phyloP scores from a whole-genome alignment of 1,140 invertebrate genomes.

The Orussus abietinus region DNA sequence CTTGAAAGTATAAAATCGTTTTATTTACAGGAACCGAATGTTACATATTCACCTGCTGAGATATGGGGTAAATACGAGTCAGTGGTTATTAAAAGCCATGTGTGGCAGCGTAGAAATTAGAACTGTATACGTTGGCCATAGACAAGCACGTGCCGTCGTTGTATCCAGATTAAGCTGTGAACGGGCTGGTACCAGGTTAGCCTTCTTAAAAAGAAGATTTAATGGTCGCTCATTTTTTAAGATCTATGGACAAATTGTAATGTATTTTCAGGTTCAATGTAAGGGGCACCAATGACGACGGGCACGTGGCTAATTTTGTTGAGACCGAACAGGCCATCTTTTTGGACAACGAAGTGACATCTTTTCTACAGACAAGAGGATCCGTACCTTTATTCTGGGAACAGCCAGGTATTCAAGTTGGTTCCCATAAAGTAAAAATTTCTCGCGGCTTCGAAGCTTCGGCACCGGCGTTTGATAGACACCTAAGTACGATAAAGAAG shows the following conservation, averaged over 20 bases:
- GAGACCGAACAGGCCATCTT: constrained; percentile 98
- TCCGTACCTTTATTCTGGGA: constrained; percentile 99
- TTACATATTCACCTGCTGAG: constrained; percentile 87
- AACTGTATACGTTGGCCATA: constrained; percentile 91
- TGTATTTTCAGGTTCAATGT: constrained; percentile 80
- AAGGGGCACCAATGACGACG: constrained; percentile 97
- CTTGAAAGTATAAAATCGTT: constrained; percentile 6
- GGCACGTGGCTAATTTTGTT: constrained; percentile 99
- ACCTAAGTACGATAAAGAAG: constrained; percentile 81
- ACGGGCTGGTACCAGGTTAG: constrained; percentile 83
- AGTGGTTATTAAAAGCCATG: constrained; percentile 91
- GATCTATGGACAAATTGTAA: constrained; percentile 5
- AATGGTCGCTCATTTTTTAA: constrained; percentile 6
- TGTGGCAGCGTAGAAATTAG: constrained; percentile 95
- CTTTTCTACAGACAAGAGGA: constrained; percentile 86
- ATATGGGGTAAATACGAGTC: constrained; percentile 80
- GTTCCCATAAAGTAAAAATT: constrained; percentile 97
- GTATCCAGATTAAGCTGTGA: constrained; percentile 96
- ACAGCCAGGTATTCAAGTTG: constrained; percentile 98
- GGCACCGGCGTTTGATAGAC: constrained; percentile 85
- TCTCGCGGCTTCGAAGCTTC: constrained; percentile 92
- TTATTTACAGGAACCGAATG: constrained; percentile 76
- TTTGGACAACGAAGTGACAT: constrained; percentile 81
- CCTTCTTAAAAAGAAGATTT: constrained; percentile 9
- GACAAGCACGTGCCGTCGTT: constrained; percentile 88